These are phyloP conservation scores for Cerastoderma edule DNA, from an alignment of 2,888 invertebrate species.

Conservation along the genomic window DNA sequence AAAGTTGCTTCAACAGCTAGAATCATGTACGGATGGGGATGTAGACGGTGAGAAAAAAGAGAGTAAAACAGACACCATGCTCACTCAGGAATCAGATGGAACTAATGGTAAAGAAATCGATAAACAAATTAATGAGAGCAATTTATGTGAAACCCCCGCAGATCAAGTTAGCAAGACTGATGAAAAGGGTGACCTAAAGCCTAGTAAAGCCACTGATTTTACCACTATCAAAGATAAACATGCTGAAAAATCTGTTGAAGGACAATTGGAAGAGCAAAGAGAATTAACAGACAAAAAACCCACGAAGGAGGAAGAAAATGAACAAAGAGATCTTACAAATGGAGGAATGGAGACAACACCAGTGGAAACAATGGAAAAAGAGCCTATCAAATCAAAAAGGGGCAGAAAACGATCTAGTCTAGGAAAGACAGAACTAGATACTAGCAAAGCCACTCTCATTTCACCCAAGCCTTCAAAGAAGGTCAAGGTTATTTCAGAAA, in stretches of 20 bases:
- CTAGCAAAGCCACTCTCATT: too few species aligned
- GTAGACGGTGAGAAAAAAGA: neutral
- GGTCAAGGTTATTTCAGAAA: neutral
- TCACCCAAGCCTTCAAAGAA: slow-evolving; percentile 16
- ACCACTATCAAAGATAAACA: neutral
- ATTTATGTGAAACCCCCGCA: too few species aligned
- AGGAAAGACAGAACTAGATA: neutral
- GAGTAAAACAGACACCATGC: neutral
- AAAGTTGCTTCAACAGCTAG: slow-evolving; percentile 35
- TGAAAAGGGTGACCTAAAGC: neutral
- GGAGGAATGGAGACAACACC: neutral
- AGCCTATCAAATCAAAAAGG: neutral
- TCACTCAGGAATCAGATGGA: too few species aligned
- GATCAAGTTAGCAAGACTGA: neutral
- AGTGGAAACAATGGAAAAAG: neutral
- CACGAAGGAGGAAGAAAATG: neutral
- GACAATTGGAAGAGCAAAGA: neutral
- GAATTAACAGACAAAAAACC: neutral
- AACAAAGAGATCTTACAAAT: too few species aligned
- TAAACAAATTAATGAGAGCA: too few species aligned
- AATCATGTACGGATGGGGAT: slow-evolving; percentile 14
- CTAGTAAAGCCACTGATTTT: neutral
- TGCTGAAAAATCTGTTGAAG: slow-evolving; percentile 10
- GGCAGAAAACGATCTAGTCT: slow-evolving; percentile 9
- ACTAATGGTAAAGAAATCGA: neutral